Base-by-base conservation (phyloP, 2,797 vertebrate genomes). In the Enteromius afrohamiltoni region DNA sequence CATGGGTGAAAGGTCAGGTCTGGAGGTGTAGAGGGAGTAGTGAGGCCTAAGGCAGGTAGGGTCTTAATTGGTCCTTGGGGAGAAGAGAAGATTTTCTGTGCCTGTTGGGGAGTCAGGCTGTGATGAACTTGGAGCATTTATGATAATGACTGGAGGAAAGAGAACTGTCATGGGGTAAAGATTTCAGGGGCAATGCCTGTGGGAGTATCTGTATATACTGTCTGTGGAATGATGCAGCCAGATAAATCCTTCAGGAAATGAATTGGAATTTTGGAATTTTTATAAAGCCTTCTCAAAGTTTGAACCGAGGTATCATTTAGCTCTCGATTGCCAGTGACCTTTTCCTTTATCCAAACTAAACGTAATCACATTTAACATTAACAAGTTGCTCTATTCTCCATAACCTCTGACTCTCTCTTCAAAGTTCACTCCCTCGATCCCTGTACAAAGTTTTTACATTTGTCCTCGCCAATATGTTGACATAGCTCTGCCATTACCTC, bases 61-160 rank as follows among this genome's bases (percentile, higher is more conserved):
- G 90, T 86, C 90, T 90, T 94, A 95, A 95, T 94, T 95, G 92
- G 91, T 87, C 93, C 92, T 90, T 86, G 55, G 92, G 92, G 93
- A 90, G 85, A 81, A 75, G 45, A 79, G 76, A 79, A 87, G 83
- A 83, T 85, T 84, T 83, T 82, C 10, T 70, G 58, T 78, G 87
- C 65, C 86, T 82, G 71, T 80, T 29, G 31, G 71, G 68, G 42
- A 47, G 40, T 77, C 40, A 88, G 78, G 73, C 23, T 83, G 77
- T 86, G 83, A 87, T 75, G 74, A 82, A 86, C 71, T 84, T 85
- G 80, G 73, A 88, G 69, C 85, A 79, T 82, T 88, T 31, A 64
- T 82, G 84, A 79, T 83, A 71, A 67, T 76, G 68, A 68, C 13
- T 80, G 51, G 34, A 40, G 31, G 71, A 77, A 76, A 64, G 79